Evolutionary conservation across 2,888 invertebrate species (phyloP).

Genomic region (Pterostichus madidus): DNA sequence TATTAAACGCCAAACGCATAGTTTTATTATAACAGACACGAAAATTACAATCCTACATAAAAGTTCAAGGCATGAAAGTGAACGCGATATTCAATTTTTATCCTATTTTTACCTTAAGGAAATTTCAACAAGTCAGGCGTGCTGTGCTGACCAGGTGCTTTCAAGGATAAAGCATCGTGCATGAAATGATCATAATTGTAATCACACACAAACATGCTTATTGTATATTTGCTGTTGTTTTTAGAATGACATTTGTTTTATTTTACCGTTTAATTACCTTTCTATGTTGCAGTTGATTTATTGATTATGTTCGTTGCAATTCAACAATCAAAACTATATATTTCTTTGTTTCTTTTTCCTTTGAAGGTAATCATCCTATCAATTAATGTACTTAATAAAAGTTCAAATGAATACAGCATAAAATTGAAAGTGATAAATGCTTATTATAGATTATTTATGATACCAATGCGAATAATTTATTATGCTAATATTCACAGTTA

Average conservation of each 20-base stretch:
- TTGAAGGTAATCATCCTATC: conserved; percentile 45
- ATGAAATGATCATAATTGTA: conserved; percentile 41
- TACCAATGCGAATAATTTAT: conserved; percentile 19
- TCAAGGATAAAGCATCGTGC: conserved; percentile 50
- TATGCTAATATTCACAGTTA: conserved; percentile 21
- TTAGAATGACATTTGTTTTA: conserved; percentile 53
- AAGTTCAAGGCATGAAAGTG: conserved; percentile 62
- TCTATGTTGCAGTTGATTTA: conserved; percentile 42
- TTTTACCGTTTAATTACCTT: conserved; percentile 54
- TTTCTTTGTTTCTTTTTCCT: not conserved
- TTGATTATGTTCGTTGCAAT: conserved; percentile 13
- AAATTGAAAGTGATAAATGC: conserved; percentile 46
- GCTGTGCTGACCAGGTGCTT: conserved; percentile 47
- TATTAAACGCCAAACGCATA: conserved; percentile 16
- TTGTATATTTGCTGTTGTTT: conserved; percentile 19
- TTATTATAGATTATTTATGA: conserved; percentile 36
- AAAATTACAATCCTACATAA: conserved; percentile 49
- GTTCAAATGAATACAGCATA: conserved; percentile 11
- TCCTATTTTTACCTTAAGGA: conserved; percentile 13
- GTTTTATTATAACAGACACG: conserved; percentile 50
- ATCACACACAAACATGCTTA: not conserved
- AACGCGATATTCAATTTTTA: conserved; percentile 51
- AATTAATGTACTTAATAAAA: conserved; percentile 14
- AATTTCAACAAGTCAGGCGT: conserved; percentile 31
- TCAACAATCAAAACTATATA: conserved; percentile 20